Percentiles rank a stretch among this genome's conserved stretches.
phyloP scores from a whole-genome alignment of 2,797 vertebrate species.

The Poeciliopsis infans region DNA sequence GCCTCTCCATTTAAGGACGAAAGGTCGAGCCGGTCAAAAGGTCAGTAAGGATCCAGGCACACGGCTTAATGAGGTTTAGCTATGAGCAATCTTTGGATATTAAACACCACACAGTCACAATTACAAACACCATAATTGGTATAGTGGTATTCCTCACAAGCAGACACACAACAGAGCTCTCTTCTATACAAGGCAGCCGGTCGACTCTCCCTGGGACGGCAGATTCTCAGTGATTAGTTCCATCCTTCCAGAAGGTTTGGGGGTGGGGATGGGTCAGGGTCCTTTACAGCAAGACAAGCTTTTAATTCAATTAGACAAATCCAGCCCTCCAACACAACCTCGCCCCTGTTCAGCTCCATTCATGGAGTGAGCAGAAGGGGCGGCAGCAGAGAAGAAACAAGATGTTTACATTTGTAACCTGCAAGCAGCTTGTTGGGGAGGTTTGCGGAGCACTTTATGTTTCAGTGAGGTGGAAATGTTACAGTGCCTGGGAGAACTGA shows the following conservation, averaged over 20 bases:
- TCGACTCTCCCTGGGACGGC: slow-evolving; percentile 57
- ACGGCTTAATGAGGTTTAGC: slow-evolving; percentile 61
- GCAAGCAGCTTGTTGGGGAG: slow-evolving; percentile 20
- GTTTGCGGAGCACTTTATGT: not conserved
- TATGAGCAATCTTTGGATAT: slow-evolving; percentile 65
- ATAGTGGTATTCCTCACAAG: slow-evolving; percentile 17
- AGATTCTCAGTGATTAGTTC: slow-evolving; percentile 66
- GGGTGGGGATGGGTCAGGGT: not conserved
- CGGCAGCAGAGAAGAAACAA: slow-evolving; percentile 15
- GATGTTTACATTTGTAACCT: slow-evolving; percentile 58
- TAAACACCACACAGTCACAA: slow-evolving; percentile 56
- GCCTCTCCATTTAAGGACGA: slow-evolving; percentile 22
- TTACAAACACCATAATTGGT: slow-evolving; percentile 51
- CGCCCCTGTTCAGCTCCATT: slow-evolving; percentile 8
- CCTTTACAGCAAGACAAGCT: slow-evolving; percentile 9
- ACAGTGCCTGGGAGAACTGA: not conserved
- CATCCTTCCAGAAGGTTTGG: slow-evolving; percentile 37
- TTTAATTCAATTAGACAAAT: slow-evolving; percentile 69
- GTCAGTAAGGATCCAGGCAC: slow-evolving; percentile 47
- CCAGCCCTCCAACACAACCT: slow-evolving; percentile 6
- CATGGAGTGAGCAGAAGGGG: not conserved
- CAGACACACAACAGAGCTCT: slow-evolving; percentile 34
- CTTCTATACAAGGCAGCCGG: slow-evolving; percentile 77
- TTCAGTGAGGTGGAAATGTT: not conserved
- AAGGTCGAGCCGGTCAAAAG: slow-evolving; percentile 61